These are phyloP conservation scores for Enhydra lutris DNA, from an alignment of 2,113 vertebrate genomes.

Conservation along the genomic window DNA sequence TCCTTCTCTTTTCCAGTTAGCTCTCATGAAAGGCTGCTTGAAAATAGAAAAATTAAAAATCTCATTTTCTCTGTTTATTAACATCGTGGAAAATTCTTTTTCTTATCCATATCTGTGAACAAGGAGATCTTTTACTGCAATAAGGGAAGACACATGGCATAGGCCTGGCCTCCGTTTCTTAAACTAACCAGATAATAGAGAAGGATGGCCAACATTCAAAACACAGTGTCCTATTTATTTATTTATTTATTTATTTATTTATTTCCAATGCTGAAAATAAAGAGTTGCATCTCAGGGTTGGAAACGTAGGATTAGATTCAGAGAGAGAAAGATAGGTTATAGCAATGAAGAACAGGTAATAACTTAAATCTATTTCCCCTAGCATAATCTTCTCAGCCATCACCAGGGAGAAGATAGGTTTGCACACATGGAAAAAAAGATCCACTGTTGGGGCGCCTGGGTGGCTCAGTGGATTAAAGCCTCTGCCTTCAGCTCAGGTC, in stretches of 20 bases:
- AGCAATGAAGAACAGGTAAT: background rate
- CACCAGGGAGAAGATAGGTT: background rate
- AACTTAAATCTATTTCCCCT: background rate
- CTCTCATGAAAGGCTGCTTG: background rate
- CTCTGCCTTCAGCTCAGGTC: too few relatives aligned
- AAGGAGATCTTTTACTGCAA: background rate
- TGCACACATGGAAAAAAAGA: background rate
- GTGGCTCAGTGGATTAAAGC: too few relatives aligned
- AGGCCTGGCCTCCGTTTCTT: background rate
- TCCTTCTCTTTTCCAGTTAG: background rate
- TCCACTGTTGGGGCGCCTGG: background rate
- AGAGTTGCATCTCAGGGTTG: background rate
- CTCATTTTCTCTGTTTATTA: background rate
- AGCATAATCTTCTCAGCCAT: background rate
- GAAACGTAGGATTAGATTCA: background rate
- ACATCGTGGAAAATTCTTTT: background rate
- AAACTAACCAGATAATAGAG: background rate
- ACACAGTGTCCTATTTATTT: too few relatives aligned
- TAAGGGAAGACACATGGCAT: background rate
- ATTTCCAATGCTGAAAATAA: background rate
- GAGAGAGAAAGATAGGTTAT: background rate
- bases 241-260: too few relatives aligned
- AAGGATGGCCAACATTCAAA: background rate
- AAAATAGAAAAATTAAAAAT: background rate
- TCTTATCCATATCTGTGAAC: background rate